phyloP scores from a whole-genome alignment of 2,888 invertebrate genomes.

The Hemaris fuciformis region DNA sequence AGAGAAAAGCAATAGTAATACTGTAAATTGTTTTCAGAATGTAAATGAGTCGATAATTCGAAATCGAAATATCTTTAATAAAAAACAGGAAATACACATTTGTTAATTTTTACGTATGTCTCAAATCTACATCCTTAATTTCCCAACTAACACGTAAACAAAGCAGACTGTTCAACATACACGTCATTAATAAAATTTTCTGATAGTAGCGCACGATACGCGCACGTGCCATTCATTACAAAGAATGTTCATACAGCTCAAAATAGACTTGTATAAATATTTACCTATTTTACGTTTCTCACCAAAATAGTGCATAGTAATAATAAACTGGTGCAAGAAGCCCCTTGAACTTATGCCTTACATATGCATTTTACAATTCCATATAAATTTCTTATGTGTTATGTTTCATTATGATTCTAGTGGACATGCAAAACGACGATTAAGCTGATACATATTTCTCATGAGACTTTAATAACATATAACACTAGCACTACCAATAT shows the following conservation, averaged over 20 bases:
- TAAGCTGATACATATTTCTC: not conserved
- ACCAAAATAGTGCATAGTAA: not conserved
- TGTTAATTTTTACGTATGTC: not conserved
- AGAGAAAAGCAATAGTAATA: too few relatives aligned
- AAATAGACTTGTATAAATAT: not conserved
- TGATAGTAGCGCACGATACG: not conserved
- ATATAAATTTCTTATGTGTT: not conserved
- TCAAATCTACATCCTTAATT: not conserved
- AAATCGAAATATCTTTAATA: too few relatives aligned
- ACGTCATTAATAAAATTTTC: not conserved
- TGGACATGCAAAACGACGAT: not conserved
- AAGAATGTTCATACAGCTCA: not conserved
- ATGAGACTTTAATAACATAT: not conserved
- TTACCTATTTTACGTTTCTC: conserved; percentile 1
- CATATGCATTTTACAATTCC: not conserved
- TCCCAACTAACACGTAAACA: not conserved
- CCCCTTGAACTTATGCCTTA: not conserved
- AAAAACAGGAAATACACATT: too few relatives aligned
- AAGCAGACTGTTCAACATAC: not conserved
- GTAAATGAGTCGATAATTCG: too few relatives aligned
- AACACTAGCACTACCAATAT: not conserved
- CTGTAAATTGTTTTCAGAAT: too few relatives aligned
- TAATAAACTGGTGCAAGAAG: not conserved
- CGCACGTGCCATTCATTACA: not conserved
- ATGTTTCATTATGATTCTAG: not conserved